Evolutionary conservation across 2,113 vertebrate genomes (phyloP).

Genomic region (chimpanzee (Pan troglodytes)): NHGRI_mPanTro3-v2.1_pri NC_072402.2:31833501-31834000

Average conservation of each 20-base stretch:
- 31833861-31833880: not conserved
- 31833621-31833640: not conserved
- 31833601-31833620: not conserved
- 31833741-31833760: not conserved
- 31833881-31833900: not conserved
- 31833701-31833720: not conserved
- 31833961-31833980: too few relatives aligned
- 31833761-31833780: not conserved
- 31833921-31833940: not conserved
- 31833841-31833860: not conserved
- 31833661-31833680: not conserved
- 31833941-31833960: not conserved
- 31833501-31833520: not conserved
- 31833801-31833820: not conserved
- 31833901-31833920: rapidly evolving
- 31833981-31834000: not conserved
- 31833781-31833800: not conserved
- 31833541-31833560: not conserved
- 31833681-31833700: not conserved
- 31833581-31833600: not conserved
- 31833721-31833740: not conserved
- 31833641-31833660: not conserved
- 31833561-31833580: not conserved
- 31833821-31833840: not conserved
- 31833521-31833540: not conserved